Conservation (phyloP, 2,888 invertebrate species). For the Monopis laevigella region DNA sequence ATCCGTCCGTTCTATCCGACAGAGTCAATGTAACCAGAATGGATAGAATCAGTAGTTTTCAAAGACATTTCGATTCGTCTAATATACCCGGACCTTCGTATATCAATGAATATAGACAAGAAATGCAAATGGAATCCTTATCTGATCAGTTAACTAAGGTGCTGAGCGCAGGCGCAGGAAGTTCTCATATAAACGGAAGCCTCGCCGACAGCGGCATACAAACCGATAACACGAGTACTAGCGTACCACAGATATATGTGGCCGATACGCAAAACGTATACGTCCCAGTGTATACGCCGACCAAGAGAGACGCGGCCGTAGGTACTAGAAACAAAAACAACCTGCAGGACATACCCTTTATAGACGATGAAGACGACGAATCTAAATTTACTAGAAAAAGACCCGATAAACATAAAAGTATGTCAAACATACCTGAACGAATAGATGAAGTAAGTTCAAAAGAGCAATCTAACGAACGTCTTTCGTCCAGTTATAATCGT, state of each 20-base stretch:
- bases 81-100: slow-evolving; percentile 48
- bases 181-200: slow-evolving; percentile 56
- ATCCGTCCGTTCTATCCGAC: slow-evolving; percentile 54
- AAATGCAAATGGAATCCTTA: slow-evolving; percentile 44
- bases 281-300: slow-evolving; percentile 22
- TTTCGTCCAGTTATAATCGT: slow-evolving; percentile 47
- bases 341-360: slow-evolving; percentile 57
- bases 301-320: slow-evolving; percentile 51
- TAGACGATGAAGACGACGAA: slow-evolving; percentile 48
- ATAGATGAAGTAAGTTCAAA: slow-evolving; percentile 43
- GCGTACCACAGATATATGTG: slow-evolving; percentile 52
- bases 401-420: slow-evolving; percentile 52
- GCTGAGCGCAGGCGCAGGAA: slow-evolving; percentile 50
- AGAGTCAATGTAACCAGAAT: slow-evolving; percentile 45
- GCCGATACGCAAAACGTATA: slow-evolving; percentile 29
- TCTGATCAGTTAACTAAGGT: slow-evolving; percentile 58
- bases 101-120: slow-evolving; percentile 39
- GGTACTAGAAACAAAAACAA: slow-evolving; percentile 58
- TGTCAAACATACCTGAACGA: slow-evolving; percentile 52
- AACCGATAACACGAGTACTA: slow-evolving; percentile 56
- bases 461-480: slow-evolving; percentile 40
- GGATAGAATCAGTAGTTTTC: slow-evolving; percentile 39
- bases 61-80: slow-evolving; percentile 50
- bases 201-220: slow-evolving; percentile 58
- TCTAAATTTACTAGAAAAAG: slow-evolving; percentile 31